phyloP scores from a whole-genome alignment of 2,888 invertebrate species.

The Acanthococcus lagerstroemiae region DNA sequence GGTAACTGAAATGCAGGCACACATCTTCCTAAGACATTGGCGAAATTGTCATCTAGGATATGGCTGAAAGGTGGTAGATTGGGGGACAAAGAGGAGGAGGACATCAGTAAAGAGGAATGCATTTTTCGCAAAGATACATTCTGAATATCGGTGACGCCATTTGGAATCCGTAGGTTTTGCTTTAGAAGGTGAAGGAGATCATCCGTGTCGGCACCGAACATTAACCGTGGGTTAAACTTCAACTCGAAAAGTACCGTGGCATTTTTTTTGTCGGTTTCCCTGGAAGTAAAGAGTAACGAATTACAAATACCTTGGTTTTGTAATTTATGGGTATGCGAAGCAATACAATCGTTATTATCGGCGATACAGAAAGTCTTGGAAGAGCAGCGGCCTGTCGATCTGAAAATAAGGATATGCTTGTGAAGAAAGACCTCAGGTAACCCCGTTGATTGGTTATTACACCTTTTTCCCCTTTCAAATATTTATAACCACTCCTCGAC shows the following conservation, averaged over 20 bases:
- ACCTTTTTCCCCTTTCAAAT: too few species aligned
- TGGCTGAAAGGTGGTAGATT: conserved; percentile 44
- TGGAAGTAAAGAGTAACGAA: conserved; percentile 40
- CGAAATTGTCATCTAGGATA: conserved; percentile 36
- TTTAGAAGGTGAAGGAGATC: not conserved
- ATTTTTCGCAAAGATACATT: conserved; percentile 44
- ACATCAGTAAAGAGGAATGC: conserved; percentile 5
- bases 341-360: too few species aligned
- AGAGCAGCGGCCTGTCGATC: too few species aligned
- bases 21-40: conserved; percentile 49
- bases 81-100: conserved; percentile 5
- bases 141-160: conserved; percentile 39
- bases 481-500: too few species aligned
- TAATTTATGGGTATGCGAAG: too few species aligned
- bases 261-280: conserved; percentile 54
- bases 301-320: too few species aligned
- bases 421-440: too few species aligned
- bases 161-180: conserved; percentile 2
- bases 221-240: conserved; percentile 67
- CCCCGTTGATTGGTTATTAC: too few species aligned
- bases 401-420: too few species aligned
- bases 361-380: too few species aligned
- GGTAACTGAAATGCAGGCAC: conserved; percentile 45
- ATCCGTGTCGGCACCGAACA: conserved; percentile 40
- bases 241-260: conserved; percentile 76